A percentile compares a stretch with the other conserved stretches of the same genome.
Evolutionary conservation across 2,797 vertebrate genomes (phyloP).

Genomic region (Scomberomorus guttatus): DNA sequence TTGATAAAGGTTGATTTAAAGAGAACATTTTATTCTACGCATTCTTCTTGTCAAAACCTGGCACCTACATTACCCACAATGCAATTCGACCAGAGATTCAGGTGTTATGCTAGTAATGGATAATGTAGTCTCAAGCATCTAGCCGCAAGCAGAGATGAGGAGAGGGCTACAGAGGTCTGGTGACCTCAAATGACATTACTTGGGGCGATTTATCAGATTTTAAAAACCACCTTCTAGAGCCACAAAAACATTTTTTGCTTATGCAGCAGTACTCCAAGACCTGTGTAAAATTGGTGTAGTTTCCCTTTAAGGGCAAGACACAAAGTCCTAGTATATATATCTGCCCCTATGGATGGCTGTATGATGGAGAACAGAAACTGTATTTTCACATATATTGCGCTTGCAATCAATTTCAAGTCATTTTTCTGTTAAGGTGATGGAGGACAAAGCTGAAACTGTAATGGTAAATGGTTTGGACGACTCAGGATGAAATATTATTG

Average conservation of each 20-base stretch:
- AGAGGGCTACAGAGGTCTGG: neutral
- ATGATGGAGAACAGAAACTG: neutral
- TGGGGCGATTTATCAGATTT: too few species aligned
- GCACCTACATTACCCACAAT: neutral
- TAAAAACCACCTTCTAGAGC: too few species aligned
- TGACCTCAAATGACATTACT: too few species aligned
- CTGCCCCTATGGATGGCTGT: neutral
- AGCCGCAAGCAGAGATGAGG: neutral
- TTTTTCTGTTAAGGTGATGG: neutral
- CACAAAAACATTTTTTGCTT: too few species aligned
- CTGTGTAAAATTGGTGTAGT: too few species aligned
- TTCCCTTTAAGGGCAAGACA: conserved; percentile 1
- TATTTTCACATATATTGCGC: neutral
- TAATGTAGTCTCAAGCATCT: neutral
- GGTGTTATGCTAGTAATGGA: too few species aligned
- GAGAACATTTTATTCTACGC: too few species aligned
- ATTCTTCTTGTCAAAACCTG: neutral
- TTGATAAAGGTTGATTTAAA: conserved; percentile 14
- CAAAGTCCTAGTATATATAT: neutral
- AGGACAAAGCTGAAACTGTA: neutral
- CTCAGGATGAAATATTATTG: neutral
- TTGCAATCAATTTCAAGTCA: neutral
- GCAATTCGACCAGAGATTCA: neutral
- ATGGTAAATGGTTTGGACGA: neutral
- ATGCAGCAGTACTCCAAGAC: too few species aligned